These are phyloP conservation scores for Pelecanoides urinatrix DNA, from an alignment of 2,113 vertebrate genomes.

Conservation along the genomic window DNA sequence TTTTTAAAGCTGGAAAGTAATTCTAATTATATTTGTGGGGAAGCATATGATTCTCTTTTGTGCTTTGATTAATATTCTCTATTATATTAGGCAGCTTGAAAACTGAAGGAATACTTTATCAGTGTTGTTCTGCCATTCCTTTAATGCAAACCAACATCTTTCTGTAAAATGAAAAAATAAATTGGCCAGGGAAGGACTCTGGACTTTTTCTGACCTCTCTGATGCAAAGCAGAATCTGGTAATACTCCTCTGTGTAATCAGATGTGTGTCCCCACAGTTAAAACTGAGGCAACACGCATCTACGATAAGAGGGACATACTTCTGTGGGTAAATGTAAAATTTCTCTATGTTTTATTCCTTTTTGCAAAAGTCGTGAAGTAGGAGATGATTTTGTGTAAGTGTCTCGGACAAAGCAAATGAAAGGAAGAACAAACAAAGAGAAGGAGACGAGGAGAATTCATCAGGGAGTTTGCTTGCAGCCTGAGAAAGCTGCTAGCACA, in stretches of 20 bases:
- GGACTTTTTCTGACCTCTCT: background rate
- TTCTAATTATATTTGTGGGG: slow-evolving; percentile 12
- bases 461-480: background rate
- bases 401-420: background rate
- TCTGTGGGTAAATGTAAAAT: background rate
- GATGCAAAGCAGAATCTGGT: background rate
- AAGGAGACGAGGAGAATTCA: background rate
- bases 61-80: slow-evolving; percentile 46
- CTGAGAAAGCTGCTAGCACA: background rate
- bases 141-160: background rate
- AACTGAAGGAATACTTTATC: slow-evolving; percentile 2
- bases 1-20: slow-evolving; percentile 34
- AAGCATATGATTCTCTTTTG: slow-evolving; percentile 30
- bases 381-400: background rate
- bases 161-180: background rate
- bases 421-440: slow-evolving; percentile 6
- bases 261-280: background rate
- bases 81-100: background rate
- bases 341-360: background rate
- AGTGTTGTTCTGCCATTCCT: background rate
- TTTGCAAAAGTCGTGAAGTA: background rate
- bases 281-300: background rate
- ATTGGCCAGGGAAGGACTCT: background rate
- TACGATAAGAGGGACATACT: background rate
- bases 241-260: background rate